Evolutionary conservation across 2,888 invertebrate genomes (phyloP).

Genomic region (Eupeodes luniger): DNA sequence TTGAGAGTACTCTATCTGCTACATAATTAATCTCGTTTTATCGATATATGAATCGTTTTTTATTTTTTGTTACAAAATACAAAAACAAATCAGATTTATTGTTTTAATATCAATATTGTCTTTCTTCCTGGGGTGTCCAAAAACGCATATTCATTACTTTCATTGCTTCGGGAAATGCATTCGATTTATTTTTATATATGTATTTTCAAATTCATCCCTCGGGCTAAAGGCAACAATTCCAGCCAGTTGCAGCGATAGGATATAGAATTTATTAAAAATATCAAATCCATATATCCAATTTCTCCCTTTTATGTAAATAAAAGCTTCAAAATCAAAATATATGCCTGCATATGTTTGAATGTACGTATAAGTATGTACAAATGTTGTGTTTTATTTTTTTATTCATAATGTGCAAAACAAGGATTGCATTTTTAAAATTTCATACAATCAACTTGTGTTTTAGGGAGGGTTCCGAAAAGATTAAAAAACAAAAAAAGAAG

Average conservation of each 20-base stretch:
- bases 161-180: neutral
- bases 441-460: neutral
- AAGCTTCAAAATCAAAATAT: neutral
- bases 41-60: constrained; percentile 41
- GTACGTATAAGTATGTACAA: neutral
- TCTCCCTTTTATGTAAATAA: constrained; percentile 6
- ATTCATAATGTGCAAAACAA: constrained; percentile 9
- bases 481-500: neutral
- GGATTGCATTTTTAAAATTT: constrained; percentile 20
- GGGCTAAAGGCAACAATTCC: too few species aligned
- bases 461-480: neutral
- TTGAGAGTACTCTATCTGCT: constrained; percentile 23
- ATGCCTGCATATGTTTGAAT: too few species aligned
- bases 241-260: neutral
- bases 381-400: neutral
- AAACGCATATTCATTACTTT: constrained; percentile 18
- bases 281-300: constrained; percentile 1
- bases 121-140: neutral
- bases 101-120: constrained; percentile 22
- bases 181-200: neutral
- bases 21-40: constrained; percentile 51
- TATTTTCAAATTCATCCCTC: constrained; percentile 11
- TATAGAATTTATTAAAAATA: constrained; percentile 5
- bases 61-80: neutral
- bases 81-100: constrained; percentile 12